phyloP scores from a whole-genome alignment of 2,797 vertebrate genomes.

The Phalloptychus januarius region DNA sequence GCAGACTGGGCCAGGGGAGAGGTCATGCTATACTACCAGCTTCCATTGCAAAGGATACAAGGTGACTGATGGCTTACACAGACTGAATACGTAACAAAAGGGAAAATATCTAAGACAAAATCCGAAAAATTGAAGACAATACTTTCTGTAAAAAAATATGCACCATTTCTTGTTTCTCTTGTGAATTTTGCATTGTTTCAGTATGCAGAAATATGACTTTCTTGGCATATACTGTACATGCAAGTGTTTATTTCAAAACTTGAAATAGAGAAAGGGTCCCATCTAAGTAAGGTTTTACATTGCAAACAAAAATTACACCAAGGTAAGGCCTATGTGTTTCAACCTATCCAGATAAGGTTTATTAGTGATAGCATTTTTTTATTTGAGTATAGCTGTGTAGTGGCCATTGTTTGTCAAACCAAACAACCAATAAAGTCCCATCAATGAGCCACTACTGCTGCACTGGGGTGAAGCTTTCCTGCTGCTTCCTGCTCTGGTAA shows the following conservation, averaged over 20 bases:
- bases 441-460: too few species aligned
- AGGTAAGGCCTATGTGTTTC: neutral
- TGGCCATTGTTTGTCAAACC: too few species aligned
- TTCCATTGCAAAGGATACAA: neutral
- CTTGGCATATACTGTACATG: neutral
- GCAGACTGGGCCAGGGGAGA: constrained; percentile 7
- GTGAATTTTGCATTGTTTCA: neutral
- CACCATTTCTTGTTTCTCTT: neutral
- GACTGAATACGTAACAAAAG: neutral
- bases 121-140: neutral
- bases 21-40: constrained; percentile 3
- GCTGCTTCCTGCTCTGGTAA: too few species aligned
- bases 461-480: too few species aligned
- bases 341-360: neutral
- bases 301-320: neutral
- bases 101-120: neutral
- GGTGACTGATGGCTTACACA: neutral
- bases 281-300: neutral
- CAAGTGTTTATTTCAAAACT: neutral
- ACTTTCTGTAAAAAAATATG: neutral
- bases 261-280: too few species aligned
- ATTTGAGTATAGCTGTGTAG: too few species aligned
- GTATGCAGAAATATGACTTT: neutral
- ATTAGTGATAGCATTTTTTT: too few species aligned
- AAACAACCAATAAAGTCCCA: too few species aligned